Percentiles rank a stretch among this genome's conserved stretches.
These are phyloP conservation scores for Hirundichthys speculiger DNA, from an alignment of 2,113 vertebrate species.

Conservation along the genomic window DNA sequence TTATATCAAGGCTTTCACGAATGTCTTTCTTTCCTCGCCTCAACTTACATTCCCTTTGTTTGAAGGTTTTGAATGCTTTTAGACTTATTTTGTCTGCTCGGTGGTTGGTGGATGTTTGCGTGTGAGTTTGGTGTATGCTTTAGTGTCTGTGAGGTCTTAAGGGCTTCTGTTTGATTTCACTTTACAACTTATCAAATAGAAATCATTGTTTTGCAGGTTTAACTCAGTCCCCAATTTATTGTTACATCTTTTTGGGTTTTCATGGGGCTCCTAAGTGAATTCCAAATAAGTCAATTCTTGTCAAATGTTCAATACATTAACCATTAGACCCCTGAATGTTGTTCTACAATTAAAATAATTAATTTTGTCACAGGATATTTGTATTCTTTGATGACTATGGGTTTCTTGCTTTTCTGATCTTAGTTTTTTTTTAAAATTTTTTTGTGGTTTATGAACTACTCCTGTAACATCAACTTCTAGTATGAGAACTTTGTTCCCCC, in stretches of 20 bases:
- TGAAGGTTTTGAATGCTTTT: conserved; percentile 42
- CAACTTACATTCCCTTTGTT: conserved; percentile 42
- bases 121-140: no score
- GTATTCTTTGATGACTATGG: no score
- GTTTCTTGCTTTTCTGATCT: no score
- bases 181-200: not conserved
- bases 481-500: conserved; percentile 5
- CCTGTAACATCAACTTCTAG: conserved; percentile 15
- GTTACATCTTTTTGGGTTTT: conserved; percentile 30
- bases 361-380: no score
- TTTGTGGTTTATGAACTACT: not conserved
- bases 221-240: conserved; percentile 30
- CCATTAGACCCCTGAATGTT: conserved; percentile 2
- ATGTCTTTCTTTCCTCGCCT: conserved; percentile 31
- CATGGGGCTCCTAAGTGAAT: conserved; percentile 14
- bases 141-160: conserved; percentile 34
- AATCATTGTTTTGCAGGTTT: conserved; percentile 17
- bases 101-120: no score
- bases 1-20: conserved; percentile 26
- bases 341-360: conserved; percentile 18
- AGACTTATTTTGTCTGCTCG: conserved; percentile 23
- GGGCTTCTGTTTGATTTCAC: no score
- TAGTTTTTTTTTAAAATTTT: no score
- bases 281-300: not conserved
- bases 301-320: conserved; percentile 28